A percentile compares a stretch with the other conserved stretches of the same genome.
Evolutionary conservation across 2,888 invertebrate genomes (phyloP).

Genomic region (Strigamia transsilvanica): DNA sequence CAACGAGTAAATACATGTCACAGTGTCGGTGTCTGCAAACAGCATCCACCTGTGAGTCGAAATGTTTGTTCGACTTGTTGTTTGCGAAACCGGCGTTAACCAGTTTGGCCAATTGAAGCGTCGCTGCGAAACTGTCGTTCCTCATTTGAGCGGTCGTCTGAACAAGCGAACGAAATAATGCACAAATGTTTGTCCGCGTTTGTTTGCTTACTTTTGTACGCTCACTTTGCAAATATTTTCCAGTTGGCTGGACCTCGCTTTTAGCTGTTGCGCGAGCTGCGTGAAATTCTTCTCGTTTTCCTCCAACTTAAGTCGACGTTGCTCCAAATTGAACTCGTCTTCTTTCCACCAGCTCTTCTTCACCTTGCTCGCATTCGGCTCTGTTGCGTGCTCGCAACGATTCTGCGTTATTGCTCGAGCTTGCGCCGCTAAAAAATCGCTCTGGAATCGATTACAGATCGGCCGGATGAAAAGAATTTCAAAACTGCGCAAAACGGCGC

Average conservation of each 20-base stretch:
- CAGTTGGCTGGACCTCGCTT: neutral
- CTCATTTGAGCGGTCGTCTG: neutral
- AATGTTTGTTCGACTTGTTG: neutral
- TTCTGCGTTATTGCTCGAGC: neutral
- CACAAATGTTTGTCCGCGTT: neutral
- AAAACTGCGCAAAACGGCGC: too few relatives aligned
- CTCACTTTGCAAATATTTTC: neutral
- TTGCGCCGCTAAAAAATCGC: neutral
- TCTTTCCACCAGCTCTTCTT: neutral
- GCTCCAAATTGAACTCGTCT: neutral
- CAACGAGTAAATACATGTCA: too few relatives aligned
- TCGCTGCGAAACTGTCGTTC: neutral
- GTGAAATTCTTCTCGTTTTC: slow-evolving; percentile 11
- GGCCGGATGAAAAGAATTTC: neutral
- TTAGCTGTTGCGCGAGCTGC: neutral
- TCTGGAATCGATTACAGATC: too few relatives aligned
- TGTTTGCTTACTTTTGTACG: neutral
- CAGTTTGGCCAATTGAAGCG: neutral
- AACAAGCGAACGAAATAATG: neutral
- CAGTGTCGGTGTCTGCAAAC: too few relatives aligned
- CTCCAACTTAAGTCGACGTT: neutral
- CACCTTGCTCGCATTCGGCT: neutral
- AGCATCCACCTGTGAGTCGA: neutral
- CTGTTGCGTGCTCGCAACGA: too few relatives aligned
- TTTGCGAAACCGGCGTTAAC: neutral